phyloP scores from a whole-genome alignment of 1,140 invertebrate species.

The Eubasilissa regina region DNA sequence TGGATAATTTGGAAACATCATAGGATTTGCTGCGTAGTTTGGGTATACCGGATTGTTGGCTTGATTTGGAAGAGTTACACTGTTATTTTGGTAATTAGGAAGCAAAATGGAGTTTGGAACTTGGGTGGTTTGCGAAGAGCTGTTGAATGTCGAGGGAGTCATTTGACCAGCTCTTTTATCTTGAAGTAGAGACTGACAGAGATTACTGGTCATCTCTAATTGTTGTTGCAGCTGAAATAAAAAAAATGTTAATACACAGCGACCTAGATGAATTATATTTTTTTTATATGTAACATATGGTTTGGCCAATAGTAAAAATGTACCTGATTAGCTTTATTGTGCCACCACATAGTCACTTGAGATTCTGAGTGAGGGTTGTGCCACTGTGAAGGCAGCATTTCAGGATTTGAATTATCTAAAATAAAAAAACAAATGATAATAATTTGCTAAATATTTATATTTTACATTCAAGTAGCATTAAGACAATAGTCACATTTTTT shows the following conservation, averaged over 20 bases:
- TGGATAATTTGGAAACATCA: slow-evolving; percentile 4
- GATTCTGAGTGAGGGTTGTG: slow-evolving; percentile 55
- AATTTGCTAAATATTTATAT: no score
- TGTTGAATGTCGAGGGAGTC: slow-evolving; percentile 25
- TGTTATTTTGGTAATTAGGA: slow-evolving; percentile 44
- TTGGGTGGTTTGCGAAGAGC: slow-evolving; percentile 32
- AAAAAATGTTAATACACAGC: background rate
- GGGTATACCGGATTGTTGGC: background rate
- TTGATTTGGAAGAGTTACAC: background rate
- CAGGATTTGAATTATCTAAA: slow-evolving; percentile 43
- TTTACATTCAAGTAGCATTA: no score
- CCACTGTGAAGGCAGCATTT: slow-evolving; percentile 48
- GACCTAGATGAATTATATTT: no score
- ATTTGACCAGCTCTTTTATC: slow-evolving; percentile 41
- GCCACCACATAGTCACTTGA: slow-evolving; percentile 59
- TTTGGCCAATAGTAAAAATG: no score
- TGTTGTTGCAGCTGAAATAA: slow-evolving; percentile 57
- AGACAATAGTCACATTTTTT: no score
- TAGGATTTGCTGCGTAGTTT: slow-evolving; percentile 20
- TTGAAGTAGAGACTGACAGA: slow-evolving; percentile 56
- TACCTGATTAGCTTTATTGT: slow-evolving; percentile 59
- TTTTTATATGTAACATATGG: no score
- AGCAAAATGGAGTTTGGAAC: slow-evolving; percentile 29
- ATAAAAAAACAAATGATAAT: background rate
- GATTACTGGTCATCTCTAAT: slow-evolving; percentile 57